Base-by-base conservation (phyloP, 2,888 invertebrate species). In the Synanthedon myopaeformis region DNA sequence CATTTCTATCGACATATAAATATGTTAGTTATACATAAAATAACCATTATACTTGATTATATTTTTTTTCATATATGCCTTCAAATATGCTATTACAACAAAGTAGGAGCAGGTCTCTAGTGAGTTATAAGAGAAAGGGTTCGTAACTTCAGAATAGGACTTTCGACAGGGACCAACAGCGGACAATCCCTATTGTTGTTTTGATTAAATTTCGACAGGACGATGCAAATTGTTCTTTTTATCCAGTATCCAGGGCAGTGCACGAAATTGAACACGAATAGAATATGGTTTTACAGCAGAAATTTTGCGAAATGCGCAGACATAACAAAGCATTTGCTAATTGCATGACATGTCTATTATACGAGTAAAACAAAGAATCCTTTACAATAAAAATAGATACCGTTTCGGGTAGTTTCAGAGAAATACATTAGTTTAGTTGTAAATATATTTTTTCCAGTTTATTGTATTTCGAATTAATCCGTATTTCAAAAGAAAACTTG, bases 131-230 rank as follows among this genome's bases (percentile, higher is more conserved):
- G 54, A 23, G 14, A 42, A 54, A 41, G 42, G 19, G 3, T 35
- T 35, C 35, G 35, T 35, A 35, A 35, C 35, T 35, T 49, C 67
- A 69, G 72, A 78, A 78, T 74, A 78, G 56, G 60, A 53, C 62
- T 51, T 42, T 56, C 41, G 58, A 56, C 57, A 58, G 57, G 62
- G 64, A 65, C 61, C 59, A 58, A 63, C 61, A 58, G 62, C 64
- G 70, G 70, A 71, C 76, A 74, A 71, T 70, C 65, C 70, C 73
- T 76, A 78, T 81, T 81, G 82, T 81, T 82, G 79, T 78, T 82
- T 82, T 82, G 83, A 83, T 83, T 82, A 82, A 83, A 83, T 82
- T 83, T 81, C 72, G 74, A 74, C 78, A 74, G 72, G 62, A 65
- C 66, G 67, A 69, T 76, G 75, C 74, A 74, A 74, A 79, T 74